These are phyloP conservation scores for Heterohyrax brucei DNA, from an alignment of 2,797 vertebrate species.

Conservation along the genomic window DNA sequence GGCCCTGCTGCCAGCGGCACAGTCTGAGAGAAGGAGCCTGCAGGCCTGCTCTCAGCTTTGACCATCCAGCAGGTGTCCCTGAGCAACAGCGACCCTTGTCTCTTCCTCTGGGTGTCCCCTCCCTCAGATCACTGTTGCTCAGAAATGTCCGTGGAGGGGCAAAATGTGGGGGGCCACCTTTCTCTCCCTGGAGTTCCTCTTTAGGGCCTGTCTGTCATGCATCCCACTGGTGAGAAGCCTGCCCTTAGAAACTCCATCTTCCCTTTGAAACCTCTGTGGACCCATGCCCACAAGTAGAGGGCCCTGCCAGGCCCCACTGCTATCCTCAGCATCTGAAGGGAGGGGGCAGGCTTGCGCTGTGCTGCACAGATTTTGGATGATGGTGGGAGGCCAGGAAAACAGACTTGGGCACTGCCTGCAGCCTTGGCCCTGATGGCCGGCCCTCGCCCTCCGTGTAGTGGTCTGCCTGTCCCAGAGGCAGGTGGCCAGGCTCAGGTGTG, in stretches of 20 bases:
- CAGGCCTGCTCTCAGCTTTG: background rate
- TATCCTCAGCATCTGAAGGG: conserved; percentile 68
- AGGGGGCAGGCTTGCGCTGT: conserved; percentile 71
- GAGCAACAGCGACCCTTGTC: no score
- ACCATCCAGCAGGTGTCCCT: background rate
- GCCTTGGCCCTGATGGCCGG: background rate
- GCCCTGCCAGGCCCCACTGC: conserved; percentile 9
- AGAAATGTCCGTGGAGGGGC: no score
- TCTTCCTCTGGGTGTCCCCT: background rate
- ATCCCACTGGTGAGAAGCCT: background rate
- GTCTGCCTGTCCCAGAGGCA: background rate
- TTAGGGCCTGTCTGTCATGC: background rate
- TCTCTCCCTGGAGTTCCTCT: background rate
- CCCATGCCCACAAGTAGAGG: background rate
- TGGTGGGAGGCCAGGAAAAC: background rate
- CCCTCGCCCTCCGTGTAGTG: background rate
- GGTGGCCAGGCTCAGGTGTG: background rate
- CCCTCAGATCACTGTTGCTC: background rate
- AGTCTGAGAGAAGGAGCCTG: background rate
- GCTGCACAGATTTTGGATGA: background rate
- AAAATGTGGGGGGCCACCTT: background rate
- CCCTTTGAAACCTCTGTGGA: background rate
- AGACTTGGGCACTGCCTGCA: background rate
- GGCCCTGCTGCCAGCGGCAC: background rate
- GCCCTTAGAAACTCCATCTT: background rate